Percentiles rank a stretch among this genome's conserved stretches.
Conservation (phyloP, 2,797 vertebrate species). For the Sternotherus odoratus region DNA sequence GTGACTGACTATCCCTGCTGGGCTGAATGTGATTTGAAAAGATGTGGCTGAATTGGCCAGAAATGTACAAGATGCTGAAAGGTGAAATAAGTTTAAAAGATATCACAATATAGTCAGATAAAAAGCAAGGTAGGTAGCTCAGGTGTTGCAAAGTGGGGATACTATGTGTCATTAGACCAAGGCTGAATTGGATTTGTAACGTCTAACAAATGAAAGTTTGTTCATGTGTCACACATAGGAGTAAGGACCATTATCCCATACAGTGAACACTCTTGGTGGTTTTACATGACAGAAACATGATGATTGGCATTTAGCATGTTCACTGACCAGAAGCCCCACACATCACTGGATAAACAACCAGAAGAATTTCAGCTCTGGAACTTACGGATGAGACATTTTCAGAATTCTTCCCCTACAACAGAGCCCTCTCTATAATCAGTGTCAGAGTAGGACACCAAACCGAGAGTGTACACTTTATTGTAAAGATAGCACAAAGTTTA, state of each 20-base stretch:
- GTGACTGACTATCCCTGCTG: slow-evolving; percentile 44
- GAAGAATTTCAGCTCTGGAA: neutral
- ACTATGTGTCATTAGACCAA: neutral
- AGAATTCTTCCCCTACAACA: neutral
- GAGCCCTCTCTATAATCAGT: neutral
- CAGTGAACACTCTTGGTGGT: fast-evolving
- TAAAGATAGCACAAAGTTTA: neutral
- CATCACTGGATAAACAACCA: neutral
- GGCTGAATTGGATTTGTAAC: neutral
- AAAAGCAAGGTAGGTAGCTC: neutral
- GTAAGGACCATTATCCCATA: neutral
- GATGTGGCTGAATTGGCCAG: slow-evolving; percentile 58
- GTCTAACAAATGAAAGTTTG: neutral
- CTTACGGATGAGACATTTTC: neutral
- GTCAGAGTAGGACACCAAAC: neutral
- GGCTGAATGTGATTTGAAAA: slow-evolving; percentile 47
- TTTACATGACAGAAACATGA: neutral
- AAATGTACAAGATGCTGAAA: slow-evolving; percentile 72
- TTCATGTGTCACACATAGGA: neutral
- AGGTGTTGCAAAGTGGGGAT: neutral
- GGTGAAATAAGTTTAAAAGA: slow-evolving; percentile 42
- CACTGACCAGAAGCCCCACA: neutral
- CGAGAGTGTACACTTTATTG: neutral
- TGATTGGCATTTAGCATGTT: neutral
- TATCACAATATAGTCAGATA: neutral